Percentiles rank a stretch among this genome's conserved stretches.
These are phyloP conservation scores for Grallaria varia DNA, from an alignment of 2,113 vertebrate genomes.

Conservation along the genomic window DNA sequence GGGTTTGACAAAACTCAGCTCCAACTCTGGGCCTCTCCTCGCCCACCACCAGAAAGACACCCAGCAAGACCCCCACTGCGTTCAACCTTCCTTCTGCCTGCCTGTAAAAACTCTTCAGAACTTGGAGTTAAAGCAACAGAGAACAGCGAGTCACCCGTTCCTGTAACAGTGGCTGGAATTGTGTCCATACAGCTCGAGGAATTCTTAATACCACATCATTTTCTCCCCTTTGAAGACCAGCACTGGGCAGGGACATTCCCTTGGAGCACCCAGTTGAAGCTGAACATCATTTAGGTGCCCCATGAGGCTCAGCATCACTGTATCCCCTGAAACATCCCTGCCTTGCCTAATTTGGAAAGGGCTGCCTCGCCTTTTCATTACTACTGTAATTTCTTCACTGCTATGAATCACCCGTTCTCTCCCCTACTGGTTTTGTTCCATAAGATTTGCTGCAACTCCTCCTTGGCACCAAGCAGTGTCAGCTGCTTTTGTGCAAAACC, in stretches of 20 bases:
- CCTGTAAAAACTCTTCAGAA: neutral
- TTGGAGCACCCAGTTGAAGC: rapidly evolving
- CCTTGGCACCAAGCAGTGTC: neutral
- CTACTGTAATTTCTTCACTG: neutral
- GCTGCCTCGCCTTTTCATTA: neutral
- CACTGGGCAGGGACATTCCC: rapidly evolving
- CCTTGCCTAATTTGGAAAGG: neutral
- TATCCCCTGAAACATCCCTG: neutral
- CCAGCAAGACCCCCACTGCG: neutral
- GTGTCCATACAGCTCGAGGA: neutral
- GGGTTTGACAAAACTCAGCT: neutral
- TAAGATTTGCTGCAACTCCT: neutral
- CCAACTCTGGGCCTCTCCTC: neutral
- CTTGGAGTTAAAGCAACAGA: neutral
- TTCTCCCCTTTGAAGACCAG: neutral
- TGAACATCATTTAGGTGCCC: neutral
- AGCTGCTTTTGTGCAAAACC: neutral
- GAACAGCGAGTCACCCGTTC: neutral
- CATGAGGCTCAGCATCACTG: neutral
- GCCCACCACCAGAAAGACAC: neutral
- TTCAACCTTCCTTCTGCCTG: neutral
- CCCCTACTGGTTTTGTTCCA: neutral
- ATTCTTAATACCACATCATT: neutral
- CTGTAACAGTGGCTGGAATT: neutral
- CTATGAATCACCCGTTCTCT: neutral